A percentile compares a stretch with the other conserved stretches of the same genome.
Evolutionary conservation across 2,113 vertebrate species (phyloP).

Genomic region (Ammospiza caudacuta): DNA sequence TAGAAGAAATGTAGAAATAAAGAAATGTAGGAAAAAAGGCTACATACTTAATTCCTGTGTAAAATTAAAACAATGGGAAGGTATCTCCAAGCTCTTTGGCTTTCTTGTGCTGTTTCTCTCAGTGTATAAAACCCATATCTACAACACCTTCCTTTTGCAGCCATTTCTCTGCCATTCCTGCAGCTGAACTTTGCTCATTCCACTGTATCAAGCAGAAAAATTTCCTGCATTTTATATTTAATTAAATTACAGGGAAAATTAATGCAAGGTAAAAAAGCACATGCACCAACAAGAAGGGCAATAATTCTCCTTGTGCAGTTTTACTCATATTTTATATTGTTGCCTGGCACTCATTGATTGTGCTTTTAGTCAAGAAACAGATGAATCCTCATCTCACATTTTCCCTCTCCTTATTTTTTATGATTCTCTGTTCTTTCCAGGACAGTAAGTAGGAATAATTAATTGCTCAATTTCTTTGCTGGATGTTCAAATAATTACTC

Average conservation of each 20-base stretch:
- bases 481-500: not conserved
- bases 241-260: not conserved
- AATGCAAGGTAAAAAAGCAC: not conserved
- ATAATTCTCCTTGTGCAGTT: not conserved
- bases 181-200: not conserved
- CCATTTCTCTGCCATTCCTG: not conserved
- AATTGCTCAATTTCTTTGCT: not conserved
- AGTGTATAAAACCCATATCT: not conserved
- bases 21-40: not conserved
- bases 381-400: not conserved
- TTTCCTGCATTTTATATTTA: not conserved
- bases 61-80: not conserved
- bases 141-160: not conserved
- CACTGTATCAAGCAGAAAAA: not conserved
- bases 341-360: not conserved
- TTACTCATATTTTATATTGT: not conserved
- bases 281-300: not conserved
- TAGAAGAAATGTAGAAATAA: not conserved
- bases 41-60: not conserved
- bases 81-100: not conserved
- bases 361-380: not conserved
- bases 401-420: not conserved
- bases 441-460: conserved; percentile 1
- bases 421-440: not conserved
- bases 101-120: not conserved